Conservation (phyloP, 2,888 invertebrate genomes). For the Standfussiana lucernea region DNA sequence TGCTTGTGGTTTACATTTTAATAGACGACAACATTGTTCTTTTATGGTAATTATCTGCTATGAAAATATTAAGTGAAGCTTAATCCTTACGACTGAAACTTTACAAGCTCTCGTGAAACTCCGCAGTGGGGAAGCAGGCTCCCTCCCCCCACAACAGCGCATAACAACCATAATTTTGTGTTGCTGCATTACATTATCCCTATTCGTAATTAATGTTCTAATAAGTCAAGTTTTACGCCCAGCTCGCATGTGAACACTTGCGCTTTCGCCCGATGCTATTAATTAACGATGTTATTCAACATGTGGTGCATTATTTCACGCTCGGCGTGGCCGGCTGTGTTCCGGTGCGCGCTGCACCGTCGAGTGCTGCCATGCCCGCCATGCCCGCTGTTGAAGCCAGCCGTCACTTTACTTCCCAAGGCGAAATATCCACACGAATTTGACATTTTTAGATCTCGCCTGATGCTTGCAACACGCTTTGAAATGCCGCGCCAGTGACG, state of each 20-base stretch:
- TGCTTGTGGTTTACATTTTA: slow-evolving; percentile 15
- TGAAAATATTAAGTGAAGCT: slow-evolving; percentile 15
- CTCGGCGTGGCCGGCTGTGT: slow-evolving; percentile 78
- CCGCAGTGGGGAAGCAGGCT: slow-evolving; percentile 31
- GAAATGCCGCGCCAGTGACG: slow-evolving; percentile 80
- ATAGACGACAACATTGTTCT: slow-evolving; percentile 15
- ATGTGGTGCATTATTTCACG: slow-evolving; percentile 87
- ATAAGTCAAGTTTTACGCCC: slow-evolving; percentile 77
- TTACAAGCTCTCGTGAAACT: slow-evolving; percentile 24
- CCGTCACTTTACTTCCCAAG: slow-evolving; percentile 76
- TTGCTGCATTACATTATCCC: slow-evolving; percentile 52
- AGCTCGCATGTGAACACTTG: slow-evolving; percentile 86
- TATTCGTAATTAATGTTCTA: slow-evolving; percentile 74
- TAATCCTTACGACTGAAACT: slow-evolving; percentile 33
- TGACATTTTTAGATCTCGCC: slow-evolving; percentile 86
- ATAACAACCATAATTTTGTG: slow-evolving; percentile 61
- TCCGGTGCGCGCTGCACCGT: slow-evolving; percentile 76
- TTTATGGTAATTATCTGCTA: slow-evolving; percentile 30
- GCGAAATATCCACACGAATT: slow-evolving; percentile 84
- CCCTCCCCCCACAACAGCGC: slow-evolving; percentile 51
- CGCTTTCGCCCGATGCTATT: slow-evolving; percentile 86
- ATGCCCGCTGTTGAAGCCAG: slow-evolving; percentile 65
- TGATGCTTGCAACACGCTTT: slow-evolving; percentile 82
- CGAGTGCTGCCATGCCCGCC: slow-evolving; percentile 52
- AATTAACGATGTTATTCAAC: slow-evolving; percentile 87